Percentiles rank a stretch among this genome's conserved stretches.
These are phyloP conservation scores for Hydractinia echinata DNA, from an alignment of 30 jellyfish, hydroid and myxozoan species.

Conservation along the genomic window DNA sequence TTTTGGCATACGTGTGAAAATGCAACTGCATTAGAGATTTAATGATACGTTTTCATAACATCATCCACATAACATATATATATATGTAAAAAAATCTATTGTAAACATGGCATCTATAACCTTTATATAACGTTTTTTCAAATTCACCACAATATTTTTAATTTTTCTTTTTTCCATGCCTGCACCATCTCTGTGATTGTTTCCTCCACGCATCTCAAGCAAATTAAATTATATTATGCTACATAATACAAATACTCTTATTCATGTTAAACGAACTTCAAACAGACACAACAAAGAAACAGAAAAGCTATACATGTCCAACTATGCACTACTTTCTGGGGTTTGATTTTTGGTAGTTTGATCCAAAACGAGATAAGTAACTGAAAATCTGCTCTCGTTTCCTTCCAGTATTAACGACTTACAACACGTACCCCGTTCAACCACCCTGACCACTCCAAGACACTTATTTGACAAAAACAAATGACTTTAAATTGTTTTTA, in stretches of 20 bases:
- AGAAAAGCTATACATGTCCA: too few relatives aligned
- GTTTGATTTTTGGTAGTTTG: slow-evolving; percentile 16
- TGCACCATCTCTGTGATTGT: slow-evolving; percentile 32
- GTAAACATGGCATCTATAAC: neutral
- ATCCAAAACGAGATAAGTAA: slow-evolving; percentile 32
- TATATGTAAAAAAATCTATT: neutral
- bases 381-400: neutral
- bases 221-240: neutral
- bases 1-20: too few relatives aligned
- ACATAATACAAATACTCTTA: neutral
- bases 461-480: slow-evolving; percentile 8
- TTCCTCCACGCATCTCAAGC: slow-evolving; percentile 32
- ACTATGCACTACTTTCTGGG: too few relatives aligned
- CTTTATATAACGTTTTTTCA: neutral
- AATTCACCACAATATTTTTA: slow-evolving; percentile 6
- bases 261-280: too few relatives aligned
- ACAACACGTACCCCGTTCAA: neutral
- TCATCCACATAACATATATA: too few relatives aligned
- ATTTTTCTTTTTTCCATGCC: slow-evolving; percentile 36
- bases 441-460: slow-evolving; percentile 37
- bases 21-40: too few relatives aligned
- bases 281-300: too few relatives aligned
- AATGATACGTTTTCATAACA: too few relatives aligned
- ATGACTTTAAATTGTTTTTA: too few relatives aligned
- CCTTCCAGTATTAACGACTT: neutral